These are phyloP conservation scores for Callyntrura sp. DNA, from an alignment of 2,888 invertebrate genomes.

Conservation along the genomic window DNA sequence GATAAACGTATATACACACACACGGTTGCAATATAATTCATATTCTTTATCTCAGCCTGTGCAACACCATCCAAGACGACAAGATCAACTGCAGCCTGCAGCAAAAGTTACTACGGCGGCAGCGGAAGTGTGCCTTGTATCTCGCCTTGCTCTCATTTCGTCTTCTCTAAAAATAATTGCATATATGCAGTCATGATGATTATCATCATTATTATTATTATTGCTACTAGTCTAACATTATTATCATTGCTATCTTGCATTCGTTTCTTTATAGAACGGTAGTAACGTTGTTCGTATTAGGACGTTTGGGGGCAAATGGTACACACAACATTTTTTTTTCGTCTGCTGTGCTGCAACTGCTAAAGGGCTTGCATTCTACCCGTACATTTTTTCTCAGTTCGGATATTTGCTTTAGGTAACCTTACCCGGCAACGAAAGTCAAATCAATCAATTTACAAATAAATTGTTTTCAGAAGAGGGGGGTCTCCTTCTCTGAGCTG, in stretches of 20 bases:
- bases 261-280: not conserved
- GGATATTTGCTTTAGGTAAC: not conserved
- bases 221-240: constrained; percentile 9
- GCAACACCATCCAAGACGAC: constrained; percentile 51
- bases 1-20: constrained; percentile 42
- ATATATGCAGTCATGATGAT: constrained; percentile 13
- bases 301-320: not conserved
- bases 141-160: constrained; percentile 37
- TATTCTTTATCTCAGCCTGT: constrained; percentile 36
- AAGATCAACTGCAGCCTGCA: constrained; percentile 59
- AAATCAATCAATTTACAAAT: constrained; percentile 41
- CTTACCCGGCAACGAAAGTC: not conserved
- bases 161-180: constrained; percentile 42
- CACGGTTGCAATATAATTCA: constrained; percentile 75
- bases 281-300: not conserved
- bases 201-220: constrained; percentile 19
- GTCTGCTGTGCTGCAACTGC: no score
- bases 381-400: not conserved
- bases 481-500: not conserved
- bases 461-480: constrained; percentile 44
- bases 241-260: not conserved
- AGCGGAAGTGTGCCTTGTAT: constrained; percentile 83
- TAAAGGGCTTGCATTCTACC: constrained; percentile 9
- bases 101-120: constrained; percentile 80
- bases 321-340: not conserved